phyloP scores from a whole-genome alignment of 2,797 vertebrate species.

The Natrix natrix region DNA sequence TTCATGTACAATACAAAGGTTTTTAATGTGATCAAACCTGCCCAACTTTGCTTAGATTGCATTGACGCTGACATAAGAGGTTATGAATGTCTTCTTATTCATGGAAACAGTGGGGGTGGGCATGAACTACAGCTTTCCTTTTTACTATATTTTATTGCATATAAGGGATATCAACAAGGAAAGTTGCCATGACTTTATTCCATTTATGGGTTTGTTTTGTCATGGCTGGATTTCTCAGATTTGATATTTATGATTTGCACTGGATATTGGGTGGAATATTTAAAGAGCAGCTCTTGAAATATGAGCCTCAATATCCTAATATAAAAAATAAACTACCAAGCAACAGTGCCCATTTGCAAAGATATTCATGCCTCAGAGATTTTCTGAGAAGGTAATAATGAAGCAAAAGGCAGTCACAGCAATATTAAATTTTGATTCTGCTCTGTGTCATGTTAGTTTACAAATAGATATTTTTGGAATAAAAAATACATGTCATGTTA shows the following conservation, averaged over 20 bases:
- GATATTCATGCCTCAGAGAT: constrained; percentile 11
- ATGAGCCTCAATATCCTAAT: constrained; percentile 8
- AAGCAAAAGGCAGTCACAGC: constrained; percentile 3
- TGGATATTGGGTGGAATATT: constrained; percentile 24
- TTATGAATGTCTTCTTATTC: background rate
- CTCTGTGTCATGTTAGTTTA: constrained; percentile 42
- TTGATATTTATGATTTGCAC: constrained; percentile 27
- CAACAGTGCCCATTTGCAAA: background rate
- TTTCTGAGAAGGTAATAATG: constrained; percentile 36
- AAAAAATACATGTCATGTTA: constrained; percentile 28
- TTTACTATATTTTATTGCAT: constrained; percentile 30
- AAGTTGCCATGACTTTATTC: constrained; percentile 35
- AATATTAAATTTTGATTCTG: constrained; percentile 47
- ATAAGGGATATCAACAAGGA: constrained; percentile 9
- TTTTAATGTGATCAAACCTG: background rate
- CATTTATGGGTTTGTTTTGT: constrained; percentile 32
- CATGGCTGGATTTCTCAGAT: background rate
- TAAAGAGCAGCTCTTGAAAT: constrained; percentile 38
- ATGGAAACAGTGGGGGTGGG: background rate
- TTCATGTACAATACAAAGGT: background rate
- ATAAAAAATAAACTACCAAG: constrained; percentile 35
- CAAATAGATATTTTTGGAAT: constrained; percentile 56
- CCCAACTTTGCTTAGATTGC: background rate
- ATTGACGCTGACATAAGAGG: constrained; percentile 15
- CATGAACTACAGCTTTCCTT: background rate